Percentiles rank a stretch among this genome's conserved stretches.
These are phyloP conservation scores for Embiotoca jacksoni DNA, from an alignment of 2,113 vertebrate species.

Conservation along the genomic window DNA sequence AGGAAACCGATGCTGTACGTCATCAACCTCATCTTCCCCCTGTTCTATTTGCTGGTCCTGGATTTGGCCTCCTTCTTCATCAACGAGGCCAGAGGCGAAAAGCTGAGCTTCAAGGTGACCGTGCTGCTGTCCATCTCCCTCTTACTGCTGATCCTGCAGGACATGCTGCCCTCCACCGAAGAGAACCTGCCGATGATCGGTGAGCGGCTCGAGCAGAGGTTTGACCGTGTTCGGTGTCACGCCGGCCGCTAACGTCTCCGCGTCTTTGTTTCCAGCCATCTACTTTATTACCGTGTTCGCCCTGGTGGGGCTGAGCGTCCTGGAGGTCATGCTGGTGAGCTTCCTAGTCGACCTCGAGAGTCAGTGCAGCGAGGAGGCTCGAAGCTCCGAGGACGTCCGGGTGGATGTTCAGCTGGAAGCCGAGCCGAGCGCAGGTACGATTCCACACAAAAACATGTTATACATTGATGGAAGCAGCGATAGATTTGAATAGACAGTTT, in stretches of 20 bases:
- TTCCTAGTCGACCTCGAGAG: slow-evolving; percentile 62
- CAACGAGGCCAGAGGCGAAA: slow-evolving; percentile 75
- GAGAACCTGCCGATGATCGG: slow-evolving; percentile 81
- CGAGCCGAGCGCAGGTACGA: not conserved
- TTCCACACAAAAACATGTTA: too few relatives aligned
- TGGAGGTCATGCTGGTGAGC: slow-evolving; percentile 81
- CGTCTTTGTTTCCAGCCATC: slow-evolving; percentile 61
- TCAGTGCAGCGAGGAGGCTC: not conserved
- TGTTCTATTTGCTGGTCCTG: slow-evolving; percentile 80
- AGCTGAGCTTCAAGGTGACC: slow-evolving; percentile 86
- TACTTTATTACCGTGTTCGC: slow-evolving; percentile 81
- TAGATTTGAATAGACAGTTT: too few relatives aligned
- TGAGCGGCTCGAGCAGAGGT: slow-evolving; percentile 51
- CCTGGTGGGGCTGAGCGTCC: slow-evolving; percentile 81
- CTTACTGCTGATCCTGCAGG: slow-evolving; percentile 85
- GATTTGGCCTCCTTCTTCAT: slow-evolving; percentile 85
- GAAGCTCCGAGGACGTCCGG: accelerated
- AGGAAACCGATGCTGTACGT: slow-evolving; percentile 84
- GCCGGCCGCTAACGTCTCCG: too few relatives aligned
- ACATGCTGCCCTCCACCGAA: slow-evolving; percentile 87
- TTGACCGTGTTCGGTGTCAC: not conserved
- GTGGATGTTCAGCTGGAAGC: slow-evolving; percentile 13
- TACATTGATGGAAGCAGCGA: too few relatives aligned
- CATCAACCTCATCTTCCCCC: slow-evolving; percentile 84
- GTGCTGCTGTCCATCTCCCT: slow-evolving; percentile 87